Percentiles rank a stretch among this genome's conserved stretches.
Evolutionary conservation across 2,888 invertebrate species (phyloP).

Genomic region (Nemotelus pantherinus): DNA sequence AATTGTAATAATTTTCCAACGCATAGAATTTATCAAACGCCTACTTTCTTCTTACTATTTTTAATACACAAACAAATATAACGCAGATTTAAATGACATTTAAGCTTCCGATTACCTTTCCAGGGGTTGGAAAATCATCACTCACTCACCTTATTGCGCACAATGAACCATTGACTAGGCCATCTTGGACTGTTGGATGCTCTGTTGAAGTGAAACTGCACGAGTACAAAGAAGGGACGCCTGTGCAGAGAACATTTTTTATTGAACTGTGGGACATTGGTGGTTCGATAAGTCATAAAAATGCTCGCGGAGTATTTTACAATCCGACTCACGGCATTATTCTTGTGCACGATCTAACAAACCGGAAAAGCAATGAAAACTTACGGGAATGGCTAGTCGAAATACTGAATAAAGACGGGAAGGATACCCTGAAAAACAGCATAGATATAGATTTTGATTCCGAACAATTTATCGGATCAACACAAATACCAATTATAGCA

Average conservation of each 20-base stretch:
- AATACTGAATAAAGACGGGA: conserved; percentile 80
- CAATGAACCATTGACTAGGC: conserved; percentile 83
- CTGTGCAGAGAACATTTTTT: conserved; percentile 89
- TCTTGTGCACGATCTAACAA: conserved; percentile 95
- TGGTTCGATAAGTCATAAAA: conserved; percentile 91
- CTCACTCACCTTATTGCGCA: conserved; percentile 91
- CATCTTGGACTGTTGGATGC: conserved; percentile 96
- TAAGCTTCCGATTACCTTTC: conserved; percentile 24
- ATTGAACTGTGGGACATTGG: conserved; percentile 98
- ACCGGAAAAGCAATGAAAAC: conserved; percentile 94
- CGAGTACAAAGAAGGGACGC: conserved; percentile 93
- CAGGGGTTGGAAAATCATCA: conserved; percentile 97
- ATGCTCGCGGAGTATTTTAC: conserved; percentile 94
- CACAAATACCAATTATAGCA: conserved; percentile 92
- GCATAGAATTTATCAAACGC: no score
- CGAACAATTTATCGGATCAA: conserved; percentile 85
- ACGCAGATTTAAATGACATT: no score
- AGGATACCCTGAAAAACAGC: conserved; percentile 59
- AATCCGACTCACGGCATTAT: conserved; percentile 95
- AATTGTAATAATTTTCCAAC: no score
- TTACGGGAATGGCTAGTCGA: conserved; percentile 93
- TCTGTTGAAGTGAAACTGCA: conserved; percentile 95
- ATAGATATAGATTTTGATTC: conserved; percentile 75
- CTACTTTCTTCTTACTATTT: no score
- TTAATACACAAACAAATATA: no score